Evolutionary conservation across 2,797 vertebrate species (phyloP), one percentile per base, ranked within the genome.

Genomic region (Nannoperca australis): DNA sequence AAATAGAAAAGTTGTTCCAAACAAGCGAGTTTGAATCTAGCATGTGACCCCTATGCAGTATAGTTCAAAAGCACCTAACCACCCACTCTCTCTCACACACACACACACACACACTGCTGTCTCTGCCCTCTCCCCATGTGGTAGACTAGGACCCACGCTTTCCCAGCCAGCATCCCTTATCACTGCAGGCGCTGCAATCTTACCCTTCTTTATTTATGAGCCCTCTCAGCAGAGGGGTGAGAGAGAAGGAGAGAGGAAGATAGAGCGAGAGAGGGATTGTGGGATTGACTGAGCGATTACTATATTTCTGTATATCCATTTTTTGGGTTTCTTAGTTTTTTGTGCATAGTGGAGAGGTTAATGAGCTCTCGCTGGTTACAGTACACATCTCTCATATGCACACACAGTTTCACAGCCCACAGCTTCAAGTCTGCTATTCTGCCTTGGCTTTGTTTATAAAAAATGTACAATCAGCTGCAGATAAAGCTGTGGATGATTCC

Each of bases 171-270:
- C 83, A 62, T 84, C 81, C 81, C 74, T 88, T 79, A 88, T 89
- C 83, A 58, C 88, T 82, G 81, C 82, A 74, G 86, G 89, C 72
- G 1, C 76, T 76, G 81, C 90, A 90, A 79, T 89, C 89, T 87
- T 73, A 38, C 76, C 62, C 74, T 89, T 78, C 77, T 80, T 89
- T 91, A 93, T 93, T 92, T 90, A 92, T 91, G 87, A 89, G 87
- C 51, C 67, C 80, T 78, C 83, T 80, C 76, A 82, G 77, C 70
- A 17, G 70, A 73, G 62, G 60, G 73, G 67, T 36, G 58, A 67
- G 72, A 18, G 27, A 34, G 34, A 36, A 49, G 45, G 27, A 34
- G 53, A 38, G 61, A 8, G 47, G 38, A 3, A 70, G 61, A 73
- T 13, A 49, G 53, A 60, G 44, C 3, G 70, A 72, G 53, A 49